Evolutionary conservation across 2,113 vertebrate species (phyloP).

Genomic region (Climacteris rufus): DNA sequence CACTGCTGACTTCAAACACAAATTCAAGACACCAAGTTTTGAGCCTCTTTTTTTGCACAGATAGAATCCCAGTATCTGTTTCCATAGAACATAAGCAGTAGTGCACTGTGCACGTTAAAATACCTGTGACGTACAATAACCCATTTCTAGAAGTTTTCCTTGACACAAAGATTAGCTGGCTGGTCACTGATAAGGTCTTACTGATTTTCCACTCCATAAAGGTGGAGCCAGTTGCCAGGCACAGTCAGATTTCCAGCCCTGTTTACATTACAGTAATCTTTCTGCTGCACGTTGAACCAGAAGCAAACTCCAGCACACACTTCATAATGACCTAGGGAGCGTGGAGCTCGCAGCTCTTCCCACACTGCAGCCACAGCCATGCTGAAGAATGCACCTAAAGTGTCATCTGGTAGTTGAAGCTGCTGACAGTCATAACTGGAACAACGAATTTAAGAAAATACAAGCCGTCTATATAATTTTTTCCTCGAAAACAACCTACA

Average conservation of each 20-base stretch:
- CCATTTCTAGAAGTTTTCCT: neutral
- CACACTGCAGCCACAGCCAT: neutral
- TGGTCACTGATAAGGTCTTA: neutral
- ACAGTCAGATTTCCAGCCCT: neutral
- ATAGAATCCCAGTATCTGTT: neutral
- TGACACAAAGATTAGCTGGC: neutral
- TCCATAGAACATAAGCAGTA: fast-evolving
- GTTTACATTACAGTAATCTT: slow-evolving; percentile 24
- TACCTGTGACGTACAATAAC: neutral
- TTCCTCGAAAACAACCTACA: neutral
- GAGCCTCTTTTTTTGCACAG: neutral
- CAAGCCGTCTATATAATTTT: neutral
- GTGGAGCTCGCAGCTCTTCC: neutral
- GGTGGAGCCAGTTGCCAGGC: slow-evolving; percentile 22
- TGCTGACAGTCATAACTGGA: neutral
- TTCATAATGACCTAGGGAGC: neutral
- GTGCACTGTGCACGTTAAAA: neutral
- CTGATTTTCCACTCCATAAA: slow-evolving; percentile 22
- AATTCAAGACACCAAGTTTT: neutral
- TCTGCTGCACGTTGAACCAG: slow-evolving; percentile 5
- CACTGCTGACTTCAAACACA: neutral
- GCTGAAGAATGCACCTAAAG: neutral
- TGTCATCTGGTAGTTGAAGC: neutral
- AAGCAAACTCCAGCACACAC: neutral
- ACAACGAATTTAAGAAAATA: neutral